These are phyloP conservation scores for Eupithecia abbreviata DNA, from an alignment of 2,888 invertebrate species.

Conservation along the genomic window DNA sequence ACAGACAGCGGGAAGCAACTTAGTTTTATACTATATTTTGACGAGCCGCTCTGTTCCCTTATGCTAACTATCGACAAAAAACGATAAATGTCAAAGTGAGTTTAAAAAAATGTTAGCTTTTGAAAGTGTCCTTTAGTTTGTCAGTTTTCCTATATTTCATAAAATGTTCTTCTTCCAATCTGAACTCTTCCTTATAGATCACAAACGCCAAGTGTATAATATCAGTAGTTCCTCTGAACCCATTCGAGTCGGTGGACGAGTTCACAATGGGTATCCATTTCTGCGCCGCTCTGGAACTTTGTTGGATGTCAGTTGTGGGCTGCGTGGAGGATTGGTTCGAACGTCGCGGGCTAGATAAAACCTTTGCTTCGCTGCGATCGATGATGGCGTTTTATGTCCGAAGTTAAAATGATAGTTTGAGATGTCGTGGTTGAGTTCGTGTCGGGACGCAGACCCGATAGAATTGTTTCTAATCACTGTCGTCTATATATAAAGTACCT, in stretches of 20 bases:
- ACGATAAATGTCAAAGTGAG: too few species aligned
- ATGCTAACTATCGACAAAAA: too few species aligned
- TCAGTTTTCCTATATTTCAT: background rate
- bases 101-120: too few species aligned
- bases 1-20: too few species aligned
- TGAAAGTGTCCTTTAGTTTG: too few species aligned
- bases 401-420: background rate
- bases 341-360: conserved; percentile 1
- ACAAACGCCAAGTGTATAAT: background rate
- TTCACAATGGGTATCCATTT: conserved; percentile 2
- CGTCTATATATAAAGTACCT: background rate
- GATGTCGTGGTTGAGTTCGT: background rate
- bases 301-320: background rate
- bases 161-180: background rate
- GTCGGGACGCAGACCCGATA: background rate
- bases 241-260: background rate
- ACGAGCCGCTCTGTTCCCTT: too few species aligned
- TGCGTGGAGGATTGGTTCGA: background rate
- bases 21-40: too few species aligned
- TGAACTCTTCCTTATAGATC: background rate
- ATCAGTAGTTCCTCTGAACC: background rate
- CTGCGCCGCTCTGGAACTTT: background rate
- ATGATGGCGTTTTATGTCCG: background rate
- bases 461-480: background rate
- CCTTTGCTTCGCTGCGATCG: background rate